Conservation (phyloP, 2,888 invertebrate species). For the Coenonympha glycerion region DNA sequence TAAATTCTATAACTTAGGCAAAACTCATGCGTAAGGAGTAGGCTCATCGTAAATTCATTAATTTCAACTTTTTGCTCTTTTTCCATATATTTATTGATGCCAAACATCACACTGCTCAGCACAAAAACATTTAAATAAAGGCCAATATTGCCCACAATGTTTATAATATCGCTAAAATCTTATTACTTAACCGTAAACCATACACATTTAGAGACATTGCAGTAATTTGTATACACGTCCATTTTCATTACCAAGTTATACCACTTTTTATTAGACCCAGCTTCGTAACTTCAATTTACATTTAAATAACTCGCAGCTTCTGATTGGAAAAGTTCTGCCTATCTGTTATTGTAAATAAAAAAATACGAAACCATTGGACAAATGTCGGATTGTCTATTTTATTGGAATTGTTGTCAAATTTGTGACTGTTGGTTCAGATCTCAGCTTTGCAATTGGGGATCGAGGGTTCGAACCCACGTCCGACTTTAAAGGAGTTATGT, state of each 20-base stretch:
- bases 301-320: constrained; percentile 43
- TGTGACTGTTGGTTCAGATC: too few relatives aligned
- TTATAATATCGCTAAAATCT: neutral
- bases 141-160: neutral
- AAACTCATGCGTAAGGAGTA: too few relatives aligned
- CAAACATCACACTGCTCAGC: too few relatives aligned
- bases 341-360: constrained; percentile 35
- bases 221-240: constrained; percentile 56
- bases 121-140: neutral
- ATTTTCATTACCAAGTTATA: constrained; percentile 59
- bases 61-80: too few relatives aligned
- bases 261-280: constrained; percentile 48
- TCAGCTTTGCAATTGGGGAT: too few relatives aligned
- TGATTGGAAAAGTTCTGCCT: constrained; percentile 43
- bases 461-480: too few relatives aligned
- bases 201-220: constrained; percentile 28
- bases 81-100: too few relatives aligned
- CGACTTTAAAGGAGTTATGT: too few relatives aligned
- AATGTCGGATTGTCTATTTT: constrained; percentile 16
- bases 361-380: constrained; percentile 36
- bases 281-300: constrained; percentile 45
- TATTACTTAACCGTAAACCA: constrained; percentile 1
- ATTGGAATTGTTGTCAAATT: constrained; percentile 17
- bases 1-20: too few relatives aligned
- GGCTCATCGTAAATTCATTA: too few relatives aligned